Evolutionary conservation across 2,113 vertebrate genomes (phyloP), one percentile per base, ranked within the genome.

Genomic region (Alces alces): DNA sequence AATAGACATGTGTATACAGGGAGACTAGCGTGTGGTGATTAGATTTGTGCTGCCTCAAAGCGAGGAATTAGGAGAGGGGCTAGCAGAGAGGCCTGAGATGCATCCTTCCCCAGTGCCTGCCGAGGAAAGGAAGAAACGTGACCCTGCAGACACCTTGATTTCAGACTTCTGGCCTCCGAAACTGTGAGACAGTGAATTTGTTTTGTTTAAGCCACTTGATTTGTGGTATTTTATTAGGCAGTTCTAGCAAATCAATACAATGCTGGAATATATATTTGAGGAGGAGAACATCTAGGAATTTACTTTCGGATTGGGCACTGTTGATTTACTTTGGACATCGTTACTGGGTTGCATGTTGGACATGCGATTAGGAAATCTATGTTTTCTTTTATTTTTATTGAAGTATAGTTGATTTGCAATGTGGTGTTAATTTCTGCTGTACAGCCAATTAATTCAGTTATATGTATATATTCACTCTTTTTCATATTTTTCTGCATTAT

Each of bases 261-360:
- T 36, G 30, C 61, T 57, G 99, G 99, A 98, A 99, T 99, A 99
- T 99, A 99, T 99, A 99, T 99, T 98, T 99, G 99, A 99, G 99
- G 99, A 99, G 99, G 47, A 50, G 47, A 99, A 98, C 99, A 99
- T 98, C 98, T 99, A 97, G 99, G 99, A 98, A 99, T 99, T 98
- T 99, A 99, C 92, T 99, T 99, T 98, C 99, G 99, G 99, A 99
- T 99, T 95, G 99, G 99, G 99, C 99, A 99, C 97, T 99, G 99
- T 84, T 99, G 99, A 11, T 99, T 99, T 88, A 99, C 99, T n/a
- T 98, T 99, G 86, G 99, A 99, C 99, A 99, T 99, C 33, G 99
- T 99, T 96, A 99, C 99, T 2, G 99, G 99, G 96, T 99, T 99
- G 47, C 99, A 99, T 84, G 99, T 99, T 70, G 99, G 99, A 36